Evolutionary conservation across 1,140 invertebrate genomes (phyloP), one percentile per base, ranked within the genome.

Genomic region (Leptestheria dahalacensis): DNA sequence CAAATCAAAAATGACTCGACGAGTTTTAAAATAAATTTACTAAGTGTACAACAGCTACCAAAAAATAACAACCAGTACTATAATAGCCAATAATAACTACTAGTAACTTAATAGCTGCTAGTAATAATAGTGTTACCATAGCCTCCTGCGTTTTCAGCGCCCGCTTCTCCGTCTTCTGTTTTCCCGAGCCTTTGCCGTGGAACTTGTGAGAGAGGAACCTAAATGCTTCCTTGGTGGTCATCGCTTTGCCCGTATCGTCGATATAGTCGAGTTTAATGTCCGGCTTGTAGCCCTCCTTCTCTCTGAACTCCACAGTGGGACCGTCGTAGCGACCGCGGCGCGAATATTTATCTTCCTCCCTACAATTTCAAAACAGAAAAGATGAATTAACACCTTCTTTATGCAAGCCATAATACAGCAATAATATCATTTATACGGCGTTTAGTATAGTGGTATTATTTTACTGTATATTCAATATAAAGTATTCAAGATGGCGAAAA

Each of bases 131-230:
- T n/a, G n/a, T n/a, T n/a, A 88, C 85, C 70, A 86, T 85, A 73
- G 95, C 91, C 72, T 97, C 93, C 67, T 95, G 86, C 60, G 82
- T 75, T 74, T 99, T 97, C 70, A 96, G 95, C 73, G 91, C 83
- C 67, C 95, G 79, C 72, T 99, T 99, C 71, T 99, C 97, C 47
- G 84, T 82, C 75, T 99, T 99, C 75, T 97, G 98, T 72, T 99
- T 99, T 50, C 96, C 95, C 9, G 94, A 92, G 18, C 93, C 94
- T 78, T 99, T 99, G 21, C 97, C 97, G 75, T 99, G 97, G 72
- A 99, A 99, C 73, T 97, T 95, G 71, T 98, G 94, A 18, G 90
- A 94, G n/a, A 68, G 54, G 59, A 75, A 75, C 57, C 81, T 67
- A 73, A 99, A 99, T 18, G 97, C 97, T 78, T 99, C 96, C 72